A percentile compares a stretch with the other conserved stretches of the same genome.
phyloP scores from a whole-genome alignment of 2,888 invertebrate genomes.

The Nomada lathburiana region DNA sequence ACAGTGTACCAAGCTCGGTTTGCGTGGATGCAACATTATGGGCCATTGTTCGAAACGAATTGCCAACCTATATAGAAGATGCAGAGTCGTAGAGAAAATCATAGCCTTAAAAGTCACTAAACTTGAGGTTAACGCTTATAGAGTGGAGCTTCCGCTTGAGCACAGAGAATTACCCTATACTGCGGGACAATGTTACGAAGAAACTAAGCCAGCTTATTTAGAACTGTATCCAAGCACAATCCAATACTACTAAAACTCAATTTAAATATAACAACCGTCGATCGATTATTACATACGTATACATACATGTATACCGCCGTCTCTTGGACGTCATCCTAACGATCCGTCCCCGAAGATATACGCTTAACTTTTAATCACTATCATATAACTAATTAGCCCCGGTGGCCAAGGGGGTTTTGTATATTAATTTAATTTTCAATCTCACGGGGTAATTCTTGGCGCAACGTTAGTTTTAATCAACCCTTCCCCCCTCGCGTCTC shows the following conservation, averaged over 20 bases:
- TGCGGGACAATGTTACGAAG: background rate
- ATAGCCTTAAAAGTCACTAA: conserved; percentile 1
- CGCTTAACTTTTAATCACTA: conserved; percentile 84
- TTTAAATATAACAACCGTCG: conserved; percentile 12
- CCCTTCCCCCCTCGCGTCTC: conserved; percentile 68
- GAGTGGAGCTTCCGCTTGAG: background rate
- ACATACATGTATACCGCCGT: background rate
- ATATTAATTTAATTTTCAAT: conserved; percentile 85
- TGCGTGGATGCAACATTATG: conserved; percentile 1
- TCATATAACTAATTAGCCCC: conserved; percentile 84
- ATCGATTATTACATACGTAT: conserved; percentile 6
- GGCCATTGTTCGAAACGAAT: no score
- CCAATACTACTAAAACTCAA: conserved; percentile 9
- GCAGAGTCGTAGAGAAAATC: background rate
- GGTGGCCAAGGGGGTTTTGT: conserved; percentile 80
- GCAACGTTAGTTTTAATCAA: conserved; percentile 83
- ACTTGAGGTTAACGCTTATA: background rate
- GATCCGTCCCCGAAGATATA: conserved; percentile 38
- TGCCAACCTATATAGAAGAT: no score
- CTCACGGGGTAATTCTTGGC: conserved; percentile 84
- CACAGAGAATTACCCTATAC: background rate
- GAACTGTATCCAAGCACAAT: background rate
- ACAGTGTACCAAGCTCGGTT: background rate
- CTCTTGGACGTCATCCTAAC: background rate
- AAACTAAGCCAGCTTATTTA: conserved; percentile 8